phyloP scores from a whole-genome alignment of 2,113 vertebrate genomes.

The Gopherus flavomarginatus region DNA sequence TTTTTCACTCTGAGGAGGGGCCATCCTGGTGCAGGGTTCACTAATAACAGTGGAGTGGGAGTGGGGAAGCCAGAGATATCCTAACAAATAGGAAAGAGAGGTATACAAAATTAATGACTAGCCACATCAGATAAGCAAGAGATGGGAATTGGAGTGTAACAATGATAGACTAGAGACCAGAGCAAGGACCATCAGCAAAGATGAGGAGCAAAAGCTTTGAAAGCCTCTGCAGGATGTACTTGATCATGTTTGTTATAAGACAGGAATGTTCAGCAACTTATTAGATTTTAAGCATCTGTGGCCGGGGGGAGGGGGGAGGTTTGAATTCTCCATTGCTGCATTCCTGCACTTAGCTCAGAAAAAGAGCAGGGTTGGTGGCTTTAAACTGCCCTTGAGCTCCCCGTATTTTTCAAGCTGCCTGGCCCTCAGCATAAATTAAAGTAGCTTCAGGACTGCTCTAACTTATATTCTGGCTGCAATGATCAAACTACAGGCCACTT shows the following conservation, averaged over 20 bases:
- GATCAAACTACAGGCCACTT: background rate
- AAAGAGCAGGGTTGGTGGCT: background rate
- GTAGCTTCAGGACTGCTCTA: background rate
- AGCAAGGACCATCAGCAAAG: background rate
- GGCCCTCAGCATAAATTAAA: background rate
- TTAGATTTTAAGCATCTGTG: background rate
- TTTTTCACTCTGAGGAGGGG: background rate
- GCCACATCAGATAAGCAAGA: background rate
- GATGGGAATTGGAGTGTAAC: background rate
- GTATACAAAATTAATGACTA: background rate
- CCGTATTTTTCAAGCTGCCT: background rate
- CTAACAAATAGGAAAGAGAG: background rate
- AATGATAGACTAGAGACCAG: background rate
- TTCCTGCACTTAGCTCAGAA: background rate
- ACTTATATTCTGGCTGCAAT: background rate
- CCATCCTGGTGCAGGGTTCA: background rate
- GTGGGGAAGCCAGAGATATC: background rate
- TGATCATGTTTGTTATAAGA: background rate
- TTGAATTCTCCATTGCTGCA: background rate
- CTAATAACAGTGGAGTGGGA: background rate
- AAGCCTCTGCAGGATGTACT: background rate
- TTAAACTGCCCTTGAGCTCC: background rate
- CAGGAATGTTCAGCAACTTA: background rate
- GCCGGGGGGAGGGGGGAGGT: background rate
- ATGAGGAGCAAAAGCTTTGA: background rate